A percentile compares a stretch with the other conserved stretches of the same genome.
phyloP scores from a whole-genome alignment of 1,140 invertebrate species.

The Drosophila tani region DNA sequence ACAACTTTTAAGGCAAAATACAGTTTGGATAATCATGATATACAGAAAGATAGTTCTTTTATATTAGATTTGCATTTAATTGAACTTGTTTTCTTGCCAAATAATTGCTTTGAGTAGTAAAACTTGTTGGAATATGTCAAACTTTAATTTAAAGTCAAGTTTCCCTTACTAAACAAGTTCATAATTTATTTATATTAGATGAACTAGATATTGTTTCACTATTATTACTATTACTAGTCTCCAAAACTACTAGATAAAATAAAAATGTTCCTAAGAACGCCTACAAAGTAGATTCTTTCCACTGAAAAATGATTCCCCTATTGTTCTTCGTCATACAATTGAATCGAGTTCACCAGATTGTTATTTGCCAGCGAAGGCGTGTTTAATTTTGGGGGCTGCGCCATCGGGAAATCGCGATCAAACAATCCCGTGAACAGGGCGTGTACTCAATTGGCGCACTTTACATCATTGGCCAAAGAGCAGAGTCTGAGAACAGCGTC shows the following conservation, averaged over 20 bases:
- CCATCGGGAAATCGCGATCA: slow-evolving; percentile 12
- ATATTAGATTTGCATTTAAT: background rate
- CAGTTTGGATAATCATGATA: background rate
- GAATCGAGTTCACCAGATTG: slow-evolving; percentile 1
- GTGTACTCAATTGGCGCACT: slow-evolving; percentile 51
- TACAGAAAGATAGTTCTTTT: background rate
- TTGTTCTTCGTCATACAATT: slow-evolving; percentile 4
- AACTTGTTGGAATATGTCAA: background rate
- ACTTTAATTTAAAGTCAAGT: too few species aligned
- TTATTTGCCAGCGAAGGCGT: slow-evolving; percentile 7
- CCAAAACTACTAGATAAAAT: background rate
- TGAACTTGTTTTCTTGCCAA: background rate
- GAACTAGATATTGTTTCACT: background rate
- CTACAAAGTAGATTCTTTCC: background rate
- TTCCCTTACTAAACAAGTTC: too few species aligned
- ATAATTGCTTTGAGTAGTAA: background rate
- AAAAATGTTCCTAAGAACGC: too few species aligned
- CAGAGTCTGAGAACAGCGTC: slow-evolving; percentile 42
- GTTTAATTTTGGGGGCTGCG: slow-evolving; percentile 28
- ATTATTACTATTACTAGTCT: background rate
- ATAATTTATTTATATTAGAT: too few species aligned
- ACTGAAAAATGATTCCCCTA: background rate
- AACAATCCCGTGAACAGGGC: slow-evolving; percentile 66
- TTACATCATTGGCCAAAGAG: slow-evolving; percentile 46
- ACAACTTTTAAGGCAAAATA: background rate